Evolutionary conservation across 2,113 vertebrate species (phyloP), one percentile per base, ranked within the genome.

Genomic region (Tupaia tana): DNA sequence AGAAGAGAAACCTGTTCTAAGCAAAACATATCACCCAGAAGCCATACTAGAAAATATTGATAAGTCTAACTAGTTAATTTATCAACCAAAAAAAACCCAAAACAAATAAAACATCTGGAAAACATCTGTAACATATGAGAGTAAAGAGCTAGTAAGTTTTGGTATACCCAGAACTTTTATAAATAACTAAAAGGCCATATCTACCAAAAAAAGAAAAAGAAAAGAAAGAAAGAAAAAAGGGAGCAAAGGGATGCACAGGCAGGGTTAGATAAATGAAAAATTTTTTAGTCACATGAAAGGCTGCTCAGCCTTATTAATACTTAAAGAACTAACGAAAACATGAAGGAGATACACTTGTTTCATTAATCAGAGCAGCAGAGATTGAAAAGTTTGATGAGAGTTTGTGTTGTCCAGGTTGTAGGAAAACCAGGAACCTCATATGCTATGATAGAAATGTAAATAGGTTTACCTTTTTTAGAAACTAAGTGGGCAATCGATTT

Each of bases 241-340:
- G 31, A 8, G 12, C 29, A 54, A 78, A 71, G 61, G 13, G 86
- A 31, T 18, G 12, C 63, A 56, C 16, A 83, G 18, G 8, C 34
- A 54, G 9, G 56, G 59, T 59, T 34, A 91, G 25, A 93, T 15
- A 95, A 79, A 69, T 54, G 66, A 22, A 67, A n/a, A 67, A 31
- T 66, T 73, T 92, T 92, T 88, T 34, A 85, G 82, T 85, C 6
- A 31, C 15, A 63, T 59, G 15, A 92, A 84, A 77, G 79, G 43
- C 78, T 86, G 11, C 8, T 66, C 11, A 79, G n/a, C 14, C 16
- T 74, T 11, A 54, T 64, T 92, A 13, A 75, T 81, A 90, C 82
- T 87, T 80, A 58, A 58, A 93, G 13, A 78, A 84, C 52, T 52
- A 58, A 91, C 74, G 89, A 54, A 87, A 92, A 90, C 24, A 90